Evolutionary conservation across 2,113 vertebrate species (phyloP), one percentile per base, ranked within the genome.

Genomic region (Sapayoa aenigma): DNA sequence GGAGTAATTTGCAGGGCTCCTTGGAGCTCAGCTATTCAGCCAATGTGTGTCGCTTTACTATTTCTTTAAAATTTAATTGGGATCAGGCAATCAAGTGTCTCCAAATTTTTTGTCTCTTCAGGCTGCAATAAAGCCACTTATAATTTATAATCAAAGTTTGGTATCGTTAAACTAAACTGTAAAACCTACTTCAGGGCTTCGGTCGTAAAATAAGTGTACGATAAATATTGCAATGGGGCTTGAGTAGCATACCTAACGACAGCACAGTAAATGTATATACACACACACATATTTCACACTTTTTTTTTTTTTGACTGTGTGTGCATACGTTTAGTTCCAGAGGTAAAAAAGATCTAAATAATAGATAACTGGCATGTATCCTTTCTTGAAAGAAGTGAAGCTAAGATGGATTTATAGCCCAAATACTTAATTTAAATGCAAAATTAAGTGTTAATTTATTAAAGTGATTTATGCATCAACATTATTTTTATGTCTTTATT

Each of bases 111-210:
- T 67, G 27, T 56, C 74, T 72, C 87, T 92, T 92, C 78, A 83
- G 95, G 79, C 87, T 91, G 39, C 84, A 91, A n/a, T 93, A 90
- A 96, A 89, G 58, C 74, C 80, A 83, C 91, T 91, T 96, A 69
- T 96, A 97, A 97, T 98, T 98, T 97, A 97, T 97, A 97, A 98
- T 98, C 97, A 75, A 95, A 97, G 94, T 97, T 97, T 97, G 90
- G 24, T 96, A 24, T 97, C 21, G 12, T 98, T 97, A 97, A 97
- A 94, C 90, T 96, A 60, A 97, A 94, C 93, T 90, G 92, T 97
- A 95, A 97, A 97, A 94, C 87, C 0, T 47, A 95, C 96, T 97
- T 97, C 84, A 88, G 94, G 92, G 89, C 73, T 97, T 97, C 91
- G 37, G 90, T 94, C 4, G 5, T 97, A 96, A 97, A 97, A 96